Evolutionary conservation across 2,113 vertebrate species (phyloP), one percentile per base, ranked within the genome.

Genomic region (Coptodon rendalli): DNA sequence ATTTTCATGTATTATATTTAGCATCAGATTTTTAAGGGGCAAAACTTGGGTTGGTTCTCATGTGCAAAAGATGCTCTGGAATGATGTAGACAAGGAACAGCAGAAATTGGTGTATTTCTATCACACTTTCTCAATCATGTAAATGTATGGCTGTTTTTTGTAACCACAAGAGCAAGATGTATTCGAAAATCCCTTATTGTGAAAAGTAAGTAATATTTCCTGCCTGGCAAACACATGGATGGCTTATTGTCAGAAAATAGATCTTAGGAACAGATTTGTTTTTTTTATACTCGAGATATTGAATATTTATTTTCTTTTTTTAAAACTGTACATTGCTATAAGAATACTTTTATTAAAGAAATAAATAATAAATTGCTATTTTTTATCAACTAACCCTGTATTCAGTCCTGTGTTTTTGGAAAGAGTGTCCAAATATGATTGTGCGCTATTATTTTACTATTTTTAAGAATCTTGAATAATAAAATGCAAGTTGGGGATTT

Each of bases 301-400:
- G 27, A 93, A 93, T 93, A 94, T 95, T 95, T 95, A 94, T 95
- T 95, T 94, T 87, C 88, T 90, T 89, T 94, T 94, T 91, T 89
- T 81, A 9, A 50, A 87, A 93, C 43, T 92, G 81, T 94, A 87
- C 85, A 88, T 91, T 90, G 82, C 80, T 84, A 81, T 40, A 9
- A 89, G 90, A 89, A 36, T 87, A 73, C 87, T 90, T 91, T 91
- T 91, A 87, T 92, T 71, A 90, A 91, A 89, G 54, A 93, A 94
- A 86, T 84, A 84, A 59, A 83, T 50, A 93, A 87, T 61, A 93
- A 94, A 95, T 89, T 6, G 80, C 76, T 93, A 91, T 94, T 94
- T 94, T 94, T 93, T 89, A 93, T 89, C 86, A 93, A 91, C 83
- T 88, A 82, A 81, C 34, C n/a, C 9, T 82, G 80, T 85, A 73